Base-by-base conservation (phyloP, 2,113 vertebrate species). In the Dipodomys merriami region DNA sequence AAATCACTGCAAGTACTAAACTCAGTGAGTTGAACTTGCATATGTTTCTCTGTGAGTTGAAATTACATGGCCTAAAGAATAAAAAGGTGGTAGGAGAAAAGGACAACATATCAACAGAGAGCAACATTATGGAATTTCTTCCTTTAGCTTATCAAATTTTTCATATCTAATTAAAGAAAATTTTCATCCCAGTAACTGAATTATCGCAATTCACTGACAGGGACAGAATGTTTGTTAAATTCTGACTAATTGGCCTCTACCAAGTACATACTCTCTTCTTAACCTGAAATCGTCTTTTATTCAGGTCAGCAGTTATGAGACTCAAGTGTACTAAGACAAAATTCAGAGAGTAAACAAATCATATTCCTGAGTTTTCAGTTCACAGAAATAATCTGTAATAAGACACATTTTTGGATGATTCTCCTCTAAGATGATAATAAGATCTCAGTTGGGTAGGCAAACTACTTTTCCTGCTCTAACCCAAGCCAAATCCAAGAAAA, bases 361-460 rank as follows among this genome's bases (percentile, higher is more conserved):
- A 33, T 1, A 44, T 93, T 79, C 15, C 39, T 83, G 25, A 1
- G 27, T 89, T 72, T 85, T 79, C 29, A 69, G 62, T 74, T 81
- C 25, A 9, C 62, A 68, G 11, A 72, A 81, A 80, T 69, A 85
- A 72, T 79, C 27, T 84, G 20, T 95, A 68, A 29, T 20, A 29
- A 90, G 78, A 18, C 27, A 73, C 1, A 74, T 25, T 71, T 49
- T 91, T 91, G 67, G 29, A 77, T 94, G 88, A 83, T 72, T 65
- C 27, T 94, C 8, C 44, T 35, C 35, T 39, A 72, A 68, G 71
- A 60, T 33, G 23, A 57, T 29, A 25, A 7, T 33, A 49, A 81
- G n/a, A 73, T 64, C 49, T 23, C 30, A 49, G 9, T 7, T 77
- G 5, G 3, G 15, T 82, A 93, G 22, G 25, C 39, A 71, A 5